Evolutionary conservation across 2,888 invertebrate genomes (phyloP).

Genomic region (Sericinus montela): DNA sequence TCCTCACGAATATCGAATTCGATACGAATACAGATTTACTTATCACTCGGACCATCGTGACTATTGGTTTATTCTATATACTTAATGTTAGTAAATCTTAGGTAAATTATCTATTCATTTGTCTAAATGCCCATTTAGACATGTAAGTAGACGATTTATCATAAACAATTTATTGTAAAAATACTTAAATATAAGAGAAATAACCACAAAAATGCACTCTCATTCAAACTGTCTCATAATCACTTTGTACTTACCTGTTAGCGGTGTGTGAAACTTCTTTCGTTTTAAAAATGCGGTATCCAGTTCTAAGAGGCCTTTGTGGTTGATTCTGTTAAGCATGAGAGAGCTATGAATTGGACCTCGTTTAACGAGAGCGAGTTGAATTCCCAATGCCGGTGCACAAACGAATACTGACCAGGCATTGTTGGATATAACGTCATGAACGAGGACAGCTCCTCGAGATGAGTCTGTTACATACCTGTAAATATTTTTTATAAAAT

Average conservation of each 20-base stretch:
- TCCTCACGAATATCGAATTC: too few relatives aligned
- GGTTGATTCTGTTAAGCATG: conserved; percentile 81
- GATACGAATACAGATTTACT: too few relatives aligned
- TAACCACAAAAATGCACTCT: too few relatives aligned
- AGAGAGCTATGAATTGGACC: conserved; percentile 78
- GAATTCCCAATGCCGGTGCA: conserved; percentile 81
- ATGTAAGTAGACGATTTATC: too few relatives aligned
- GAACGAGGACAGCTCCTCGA: conserved; percentile 82
- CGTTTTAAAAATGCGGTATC: conserved; percentile 81
- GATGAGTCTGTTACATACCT: conserved; percentile 84
- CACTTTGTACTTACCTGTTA: conserved; percentile 49
- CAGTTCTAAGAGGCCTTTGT: conserved; percentile 81
- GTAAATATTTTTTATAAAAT: conserved; percentile 20
- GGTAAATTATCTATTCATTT: too few relatives aligned
- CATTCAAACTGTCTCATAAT: too few relatives aligned
- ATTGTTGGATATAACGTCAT: conserved; percentile 80
- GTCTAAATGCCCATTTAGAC: too few relatives aligned
- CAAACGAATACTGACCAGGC: conserved; percentile 82
- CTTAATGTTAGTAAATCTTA: too few relatives aligned
- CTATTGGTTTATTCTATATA: too few relatives aligned
- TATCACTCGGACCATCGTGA: too few relatives aligned
- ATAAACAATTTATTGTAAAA: too few relatives aligned
- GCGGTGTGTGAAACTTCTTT: conserved; percentile 75
- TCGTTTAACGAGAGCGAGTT: conserved; percentile 81
- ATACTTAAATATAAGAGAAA: too few relatives aligned